phyloP scores from a whole-genome alignment of 2,113 vertebrate species.

The Oncorhynchus tshawytscha region DNA sequence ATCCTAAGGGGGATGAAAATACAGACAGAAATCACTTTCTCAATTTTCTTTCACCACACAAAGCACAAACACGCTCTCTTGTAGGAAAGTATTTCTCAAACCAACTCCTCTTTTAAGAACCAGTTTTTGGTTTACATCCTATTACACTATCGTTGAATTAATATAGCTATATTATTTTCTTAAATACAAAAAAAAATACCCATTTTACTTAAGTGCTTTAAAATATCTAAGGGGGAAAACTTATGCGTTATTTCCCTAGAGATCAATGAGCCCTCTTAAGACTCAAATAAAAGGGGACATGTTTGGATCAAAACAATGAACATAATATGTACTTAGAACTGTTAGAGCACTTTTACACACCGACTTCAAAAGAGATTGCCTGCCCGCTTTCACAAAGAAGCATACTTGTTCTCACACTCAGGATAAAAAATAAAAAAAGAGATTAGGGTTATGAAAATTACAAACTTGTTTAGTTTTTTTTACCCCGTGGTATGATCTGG shows the following conservation, averaged over 20 bases:
- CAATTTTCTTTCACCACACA: constrained; percentile 22
- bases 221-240: constrained; percentile 18
- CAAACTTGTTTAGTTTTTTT: neutral
- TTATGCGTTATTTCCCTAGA: constrained; percentile 35
- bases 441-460: neutral
- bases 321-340: neutral
- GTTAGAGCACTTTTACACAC: neutral
- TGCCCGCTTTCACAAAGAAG: constrained; percentile 53
- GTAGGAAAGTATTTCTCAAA: too few relatives aligned
- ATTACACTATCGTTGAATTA: constrained; percentile 27
- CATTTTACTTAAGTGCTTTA: constrained; percentile 60
- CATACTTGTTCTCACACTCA: constrained; percentile 16
- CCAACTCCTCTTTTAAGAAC: constrained; percentile 26
- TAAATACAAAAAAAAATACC: constrained; percentile 53
- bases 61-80: neutral
- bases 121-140: constrained; percentile 67
- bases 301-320: neutral
- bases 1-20: constrained; percentile 37
- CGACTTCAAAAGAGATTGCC: neutral
- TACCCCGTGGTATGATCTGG: neutral
- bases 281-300: neutral
- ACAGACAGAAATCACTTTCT: constrained; percentile 35
- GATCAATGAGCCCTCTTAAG: constrained; percentile 30
- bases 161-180: constrained; percentile 44
- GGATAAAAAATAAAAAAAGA: neutral